These are phyloP conservation scores for Pseudorhombus dupliciocellatus DNA, from an alignment of 2,113 vertebrate species.

Conservation along the genomic window DNA sequence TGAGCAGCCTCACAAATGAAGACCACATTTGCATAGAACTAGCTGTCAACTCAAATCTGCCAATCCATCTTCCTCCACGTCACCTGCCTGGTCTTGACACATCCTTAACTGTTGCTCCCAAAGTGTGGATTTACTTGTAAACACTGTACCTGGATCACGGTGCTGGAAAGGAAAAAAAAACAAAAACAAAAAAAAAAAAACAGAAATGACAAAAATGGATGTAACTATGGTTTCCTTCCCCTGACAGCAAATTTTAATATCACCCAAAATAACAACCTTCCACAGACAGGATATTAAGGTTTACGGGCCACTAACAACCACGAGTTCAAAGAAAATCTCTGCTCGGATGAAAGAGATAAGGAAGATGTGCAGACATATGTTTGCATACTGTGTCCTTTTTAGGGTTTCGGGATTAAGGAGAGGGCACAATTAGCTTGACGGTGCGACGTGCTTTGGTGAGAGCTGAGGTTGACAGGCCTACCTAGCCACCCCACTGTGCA, in stretches of 20 bases:
- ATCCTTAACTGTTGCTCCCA: constrained; percentile 29
- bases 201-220: neutral
- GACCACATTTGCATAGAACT: constrained; percentile 53
- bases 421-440: constrained; percentile 70
- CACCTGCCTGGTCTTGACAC: constrained; percentile 3
- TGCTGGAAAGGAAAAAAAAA: constrained; percentile 4
- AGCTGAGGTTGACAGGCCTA: constrained; percentile 74
- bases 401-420: constrained; percentile 38
- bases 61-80: constrained; percentile 46
- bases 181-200: constrained; percentile 1
- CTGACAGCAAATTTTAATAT: constrained; percentile 50
- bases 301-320: neutral
- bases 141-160: constrained; percentile 18
- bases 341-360: neutral
- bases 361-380: constrained; percentile 22
- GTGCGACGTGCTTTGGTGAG: constrained; percentile 54
- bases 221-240: neutral
- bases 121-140: constrained; percentile 38
- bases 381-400: constrained; percentile 59
- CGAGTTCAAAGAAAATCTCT: constrained; percentile 20
- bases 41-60: constrained; percentile 56
- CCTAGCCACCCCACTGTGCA: constrained; percentile 71
- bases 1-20: constrained; percentile 41
- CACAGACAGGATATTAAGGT: neutral
- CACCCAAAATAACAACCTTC: constrained; percentile 10